phyloP scores from a whole-genome alignment of 2,113 vertebrate species.

The Nibea coibor region DNA sequence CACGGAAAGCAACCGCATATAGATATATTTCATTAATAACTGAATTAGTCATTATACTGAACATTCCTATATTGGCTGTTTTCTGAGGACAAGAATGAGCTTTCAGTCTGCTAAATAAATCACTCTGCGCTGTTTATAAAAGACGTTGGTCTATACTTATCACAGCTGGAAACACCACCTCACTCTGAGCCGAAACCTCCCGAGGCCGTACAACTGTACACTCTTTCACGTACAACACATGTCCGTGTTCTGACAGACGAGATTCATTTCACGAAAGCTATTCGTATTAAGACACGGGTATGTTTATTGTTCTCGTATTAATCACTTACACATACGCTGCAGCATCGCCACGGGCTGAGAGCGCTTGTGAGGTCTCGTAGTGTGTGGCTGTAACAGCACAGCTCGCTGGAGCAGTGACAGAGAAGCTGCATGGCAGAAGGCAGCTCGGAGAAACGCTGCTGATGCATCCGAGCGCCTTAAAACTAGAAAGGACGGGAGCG shows the following conservation, averaged over 20 bases:
- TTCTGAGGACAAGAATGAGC: background rate
- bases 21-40: background rate
- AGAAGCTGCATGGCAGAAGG: constrained; percentile 1
- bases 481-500: background rate
- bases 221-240: background rate
- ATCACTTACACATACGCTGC: constrained; percentile 9
- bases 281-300: constrained; percentile 3
- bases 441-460: background rate
- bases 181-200: constrained; percentile 14
- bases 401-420: constrained; percentile 7
- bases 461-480: background rate
- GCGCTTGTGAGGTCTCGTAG: background rate
- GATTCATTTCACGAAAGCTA: constrained; percentile 16
- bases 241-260: constrained; percentile 8
- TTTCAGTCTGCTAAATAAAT: constrained; percentile 7
- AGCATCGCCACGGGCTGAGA: background rate
- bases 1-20: too few relatives aligned
- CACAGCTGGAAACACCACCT: constrained; percentile 7
- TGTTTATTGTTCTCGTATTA: constrained; percentile 15
- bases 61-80: background rate
- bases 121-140: constrained; percentile 1
- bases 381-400: background rate
- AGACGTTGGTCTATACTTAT: background rate
- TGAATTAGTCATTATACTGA: background rate
- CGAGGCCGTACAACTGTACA: background rate